Evolutionary conservation across 2,113 vertebrate species (phyloP).

Genomic region (Macquaria ambigua): DNA sequence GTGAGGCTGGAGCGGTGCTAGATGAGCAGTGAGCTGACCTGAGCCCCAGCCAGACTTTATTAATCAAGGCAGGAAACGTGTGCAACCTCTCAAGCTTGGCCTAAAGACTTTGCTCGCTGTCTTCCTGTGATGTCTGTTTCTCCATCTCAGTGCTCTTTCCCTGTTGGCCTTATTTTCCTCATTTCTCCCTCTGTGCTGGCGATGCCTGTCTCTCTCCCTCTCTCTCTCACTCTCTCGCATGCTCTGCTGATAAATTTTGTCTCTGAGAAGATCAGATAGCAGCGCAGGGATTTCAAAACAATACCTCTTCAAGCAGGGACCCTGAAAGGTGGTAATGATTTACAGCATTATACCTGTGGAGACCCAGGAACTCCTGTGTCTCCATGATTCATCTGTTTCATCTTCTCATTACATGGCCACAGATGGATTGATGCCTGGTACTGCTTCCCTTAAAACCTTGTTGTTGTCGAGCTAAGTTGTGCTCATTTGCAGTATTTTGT

Average conservation of each 20-base stretch:
- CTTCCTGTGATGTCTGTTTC: constrained; percentile 60
- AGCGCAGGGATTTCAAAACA: constrained; percentile 72
- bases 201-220: constrained; percentile 23
- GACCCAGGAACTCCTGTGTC: constrained; percentile 62
- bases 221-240: constrained; percentile 20
- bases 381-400: constrained; percentile 74
- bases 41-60: constrained; percentile 77
- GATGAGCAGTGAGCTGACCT: constrained; percentile 74
- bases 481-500: constrained; percentile 62
- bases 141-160: constrained; percentile 53
- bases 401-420: constrained; percentile 68
- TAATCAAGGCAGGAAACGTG: constrained; percentile 78
- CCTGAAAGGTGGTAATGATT: constrained; percentile 75
- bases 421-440: constrained; percentile 60
- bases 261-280: constrained; percentile 69
- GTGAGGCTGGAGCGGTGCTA: constrained; percentile 23
- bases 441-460: constrained; percentile 53
- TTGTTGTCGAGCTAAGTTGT: constrained; percentile 42
- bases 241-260: constrained; percentile 67
- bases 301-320: constrained; percentile 69
- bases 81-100: constrained; percentile 73
- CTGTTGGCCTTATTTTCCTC: constrained; percentile 41
- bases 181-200: constrained; percentile 28
- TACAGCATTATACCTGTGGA: constrained; percentile 71
- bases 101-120: constrained; percentile 70